A percentile compares a stretch with the other conserved stretches of the same genome.
These are phyloP conservation scores for Pseudachorutes palmiensis DNA, from an alignment of 1,140 invertebrate species.

Conservation along the genomic window DNA sequence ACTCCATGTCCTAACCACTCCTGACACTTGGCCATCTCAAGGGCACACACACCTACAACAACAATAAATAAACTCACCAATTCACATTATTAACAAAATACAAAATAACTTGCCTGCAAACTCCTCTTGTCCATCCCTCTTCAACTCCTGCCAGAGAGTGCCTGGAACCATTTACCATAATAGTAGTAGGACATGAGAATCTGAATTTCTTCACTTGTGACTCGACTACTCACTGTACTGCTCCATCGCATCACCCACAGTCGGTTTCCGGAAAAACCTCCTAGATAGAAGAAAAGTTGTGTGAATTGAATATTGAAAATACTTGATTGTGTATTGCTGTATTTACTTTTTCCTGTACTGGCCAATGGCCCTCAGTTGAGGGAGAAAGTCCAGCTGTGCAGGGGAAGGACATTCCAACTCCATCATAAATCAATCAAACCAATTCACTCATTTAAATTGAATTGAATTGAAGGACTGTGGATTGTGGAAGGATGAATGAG, in stretches of 20 bases:
- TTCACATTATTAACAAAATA: too few species aligned
- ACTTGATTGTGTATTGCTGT: conserved; percentile 6
- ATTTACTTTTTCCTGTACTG: conserved; percentile 50
- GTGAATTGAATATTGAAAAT: conserved; percentile 8
- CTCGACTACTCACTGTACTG: conserved; percentile 48
- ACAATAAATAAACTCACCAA: too few species aligned
- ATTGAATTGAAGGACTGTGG: too few species aligned
- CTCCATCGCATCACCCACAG: conserved; percentile 62
- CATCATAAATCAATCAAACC: not conserved
- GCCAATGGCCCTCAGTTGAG: conserved; percentile 47
- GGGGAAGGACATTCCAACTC: not conserved
- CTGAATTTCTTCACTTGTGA: too few species aligned
- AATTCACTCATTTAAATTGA: not conserved
- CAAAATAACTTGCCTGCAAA: too few species aligned
- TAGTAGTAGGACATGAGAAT: too few species aligned
- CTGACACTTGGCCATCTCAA: conserved; percentile 36
- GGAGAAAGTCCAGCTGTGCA: conserved; percentile 42
- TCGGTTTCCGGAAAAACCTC: conserved; percentile 65
- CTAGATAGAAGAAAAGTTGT: conserved; percentile 44
- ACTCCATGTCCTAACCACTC: conserved; percentile 31
- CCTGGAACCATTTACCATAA: too few species aligned
- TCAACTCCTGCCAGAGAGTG: conserved; percentile 28
- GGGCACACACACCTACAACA: conserved; percentile 26
- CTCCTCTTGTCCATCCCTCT: conserved; percentile 32
- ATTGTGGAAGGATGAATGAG: too few species aligned